A percentile compares a stretch with the other conserved stretches of the same genome.
Evolutionary conservation across 1,140 invertebrate genomes (phyloP).

Genomic region (Drosophila prosaltans): DNA sequence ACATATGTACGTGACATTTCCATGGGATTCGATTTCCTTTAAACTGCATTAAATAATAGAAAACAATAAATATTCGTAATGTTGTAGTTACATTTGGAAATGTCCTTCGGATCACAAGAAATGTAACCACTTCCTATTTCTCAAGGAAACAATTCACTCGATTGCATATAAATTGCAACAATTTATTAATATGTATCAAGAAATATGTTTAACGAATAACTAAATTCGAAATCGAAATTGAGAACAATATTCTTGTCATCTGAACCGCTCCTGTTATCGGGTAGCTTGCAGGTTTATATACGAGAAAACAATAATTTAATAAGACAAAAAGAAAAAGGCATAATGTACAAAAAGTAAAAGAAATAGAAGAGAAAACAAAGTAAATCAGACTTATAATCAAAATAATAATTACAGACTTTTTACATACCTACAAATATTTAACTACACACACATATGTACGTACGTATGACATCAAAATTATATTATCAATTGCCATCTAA

Average conservation of each 20-base stretch:
- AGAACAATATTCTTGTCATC: neutral
- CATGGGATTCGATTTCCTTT: too few species aligned
- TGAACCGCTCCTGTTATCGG: conserved; percentile 1
- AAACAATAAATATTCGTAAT: too few species aligned
- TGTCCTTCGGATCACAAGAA: too few species aligned
- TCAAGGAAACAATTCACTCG: too few species aligned
- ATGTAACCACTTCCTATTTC: too few species aligned
- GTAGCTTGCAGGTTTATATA: neutral
- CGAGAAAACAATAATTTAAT: conserved; percentile 36
- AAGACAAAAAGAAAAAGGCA: conserved; percentile 21
- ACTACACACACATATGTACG: conserved; percentile 4
- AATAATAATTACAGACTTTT: conserved; percentile 10
- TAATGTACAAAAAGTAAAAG: conserved; percentile 22
- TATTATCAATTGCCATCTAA: neutral
- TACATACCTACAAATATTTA: conserved; percentile 1
- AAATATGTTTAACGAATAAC: too few species aligned
- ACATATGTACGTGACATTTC: too few species aligned
- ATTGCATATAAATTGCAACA: too few species aligned
- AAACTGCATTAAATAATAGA: too few species aligned
- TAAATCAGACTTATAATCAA: conserved; percentile 14
- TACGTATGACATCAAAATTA: neutral
- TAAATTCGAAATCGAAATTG: neutral
- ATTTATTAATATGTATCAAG: too few species aligned
- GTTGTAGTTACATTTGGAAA: too few species aligned
- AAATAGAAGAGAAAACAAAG: conserved; percentile 13